These are phyloP conservation scores for Elachura formosa DNA, from an alignment of 2,113 vertebrate genomes.

Conservation along the genomic window DNA sequence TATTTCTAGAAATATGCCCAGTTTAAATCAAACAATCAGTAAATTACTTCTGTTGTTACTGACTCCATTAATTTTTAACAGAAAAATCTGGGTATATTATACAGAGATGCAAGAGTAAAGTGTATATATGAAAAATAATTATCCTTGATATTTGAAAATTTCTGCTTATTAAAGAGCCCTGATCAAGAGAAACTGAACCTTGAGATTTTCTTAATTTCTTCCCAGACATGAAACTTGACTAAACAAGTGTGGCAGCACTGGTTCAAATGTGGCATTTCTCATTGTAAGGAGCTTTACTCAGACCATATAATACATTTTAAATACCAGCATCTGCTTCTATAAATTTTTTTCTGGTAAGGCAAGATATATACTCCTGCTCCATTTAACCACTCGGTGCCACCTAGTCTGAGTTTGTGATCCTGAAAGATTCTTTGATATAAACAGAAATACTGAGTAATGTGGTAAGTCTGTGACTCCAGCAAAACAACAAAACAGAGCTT, in stretches of 20 bases:
- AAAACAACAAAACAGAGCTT: conserved; percentile 2
- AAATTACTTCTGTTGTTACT: background rate
- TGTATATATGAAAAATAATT: background rate
- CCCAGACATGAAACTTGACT: background rate
- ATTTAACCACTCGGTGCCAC: background rate
- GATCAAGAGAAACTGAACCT: background rate
- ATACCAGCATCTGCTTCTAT: background rate
- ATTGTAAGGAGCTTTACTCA: background rate
- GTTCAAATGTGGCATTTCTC: background rate
- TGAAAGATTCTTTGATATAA: background rate
- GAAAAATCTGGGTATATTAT: background rate
- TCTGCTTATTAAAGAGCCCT: background rate
- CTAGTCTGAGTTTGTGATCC: background rate
- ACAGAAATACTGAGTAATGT: background rate
- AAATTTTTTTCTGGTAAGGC: background rate
- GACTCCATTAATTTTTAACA: background rate
- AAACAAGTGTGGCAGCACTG: fast-evolving
- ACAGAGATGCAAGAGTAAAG: background rate
- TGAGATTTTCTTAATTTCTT: background rate
- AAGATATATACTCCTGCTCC: background rate
- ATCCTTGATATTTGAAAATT: background rate
- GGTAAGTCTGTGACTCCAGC: background rate
- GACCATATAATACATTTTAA: background rate
- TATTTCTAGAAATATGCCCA: background rate
- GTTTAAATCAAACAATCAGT: background rate